Evolutionary conservation across 2,888 invertebrate species (phyloP).

Genomic region (Napeogenes inachia): DNA sequence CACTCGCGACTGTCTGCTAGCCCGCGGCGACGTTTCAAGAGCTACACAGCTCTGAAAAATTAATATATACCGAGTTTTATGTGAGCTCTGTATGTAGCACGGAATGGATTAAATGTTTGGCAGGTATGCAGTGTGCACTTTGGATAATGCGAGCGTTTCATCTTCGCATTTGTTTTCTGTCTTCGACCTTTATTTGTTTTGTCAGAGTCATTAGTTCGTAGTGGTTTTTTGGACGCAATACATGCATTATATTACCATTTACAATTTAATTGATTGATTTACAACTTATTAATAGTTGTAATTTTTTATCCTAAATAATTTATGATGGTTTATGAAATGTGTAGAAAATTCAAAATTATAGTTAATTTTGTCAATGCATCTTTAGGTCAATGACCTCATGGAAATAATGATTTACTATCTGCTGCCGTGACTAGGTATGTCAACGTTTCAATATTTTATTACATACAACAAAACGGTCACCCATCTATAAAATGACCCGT

Average conservation of each 20-base stretch:
- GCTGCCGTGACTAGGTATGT: no score
- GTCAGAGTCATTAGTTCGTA: conserved; percentile 21
- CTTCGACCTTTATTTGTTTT: conserved; percentile 21
- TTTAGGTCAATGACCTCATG: no score
- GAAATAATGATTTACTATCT: no score
- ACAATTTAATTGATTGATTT: no score
- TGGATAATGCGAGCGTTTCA: conserved; percentile 31
- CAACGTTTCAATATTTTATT: no score
- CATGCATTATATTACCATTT: no score
- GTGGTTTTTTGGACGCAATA: neutral
- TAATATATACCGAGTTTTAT: conserved; percentile 53
- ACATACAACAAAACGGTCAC: neutral
- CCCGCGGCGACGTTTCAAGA: conserved; percentile 63
- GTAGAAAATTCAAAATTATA: no score
- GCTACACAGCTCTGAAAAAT: conserved; percentile 62
- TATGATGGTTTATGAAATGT: no score
- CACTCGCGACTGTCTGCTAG: conserved; percentile 63
- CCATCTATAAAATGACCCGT: conserved; percentile 7
- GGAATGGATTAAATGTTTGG: conserved; percentile 37
- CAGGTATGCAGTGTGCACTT: conserved; percentile 35
- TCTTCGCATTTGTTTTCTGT: conserved; percentile 29
- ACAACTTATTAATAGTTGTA: no score
- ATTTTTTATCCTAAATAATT: no score
- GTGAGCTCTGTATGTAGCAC: conserved; percentile 30
- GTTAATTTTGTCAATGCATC: no score